A percentile compares a stretch with the other conserved stretches of the same genome.
These are phyloP conservation scores for Drosophila kanapiae DNA, from an alignment of 1,140 invertebrate species.

Conservation along the genomic window DNA sequence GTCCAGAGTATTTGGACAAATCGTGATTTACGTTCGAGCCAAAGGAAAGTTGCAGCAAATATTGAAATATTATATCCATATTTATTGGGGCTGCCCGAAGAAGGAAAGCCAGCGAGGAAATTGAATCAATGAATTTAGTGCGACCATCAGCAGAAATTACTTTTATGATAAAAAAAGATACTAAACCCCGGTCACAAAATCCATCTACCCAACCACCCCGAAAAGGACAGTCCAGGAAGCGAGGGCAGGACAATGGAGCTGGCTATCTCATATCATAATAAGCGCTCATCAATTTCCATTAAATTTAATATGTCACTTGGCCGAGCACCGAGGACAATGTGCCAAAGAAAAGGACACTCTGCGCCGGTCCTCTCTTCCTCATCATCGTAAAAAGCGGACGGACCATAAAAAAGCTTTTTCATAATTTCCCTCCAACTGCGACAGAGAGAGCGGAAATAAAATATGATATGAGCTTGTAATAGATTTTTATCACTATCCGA, in stretches of 20 bases:
- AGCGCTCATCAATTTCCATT: slow-evolving; percentile 84
- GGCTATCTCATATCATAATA: slow-evolving; percentile 83
- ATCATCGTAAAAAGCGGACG: slow-evolving; percentile 75
- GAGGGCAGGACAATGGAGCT: slow-evolving; percentile 42
- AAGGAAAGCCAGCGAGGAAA: slow-evolving; percentile 63
- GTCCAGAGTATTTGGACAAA: slow-evolving; percentile 44
- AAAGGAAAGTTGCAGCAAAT: slow-evolving; percentile 60
- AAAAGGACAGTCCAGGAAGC: slow-evolving; percentile 5
- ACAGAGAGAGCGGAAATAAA: slow-evolving; percentile 68
- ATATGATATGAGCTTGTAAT: slow-evolving; percentile 84
- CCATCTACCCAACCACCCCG: slow-evolving; percentile 44
- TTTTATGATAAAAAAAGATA: slow-evolving; percentile 80
- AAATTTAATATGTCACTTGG: slow-evolving; percentile 83
- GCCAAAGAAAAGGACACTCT: slow-evolving; percentile 20
- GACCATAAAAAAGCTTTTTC: slow-evolving; percentile 83
- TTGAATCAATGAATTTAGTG: slow-evolving; percentile 83
- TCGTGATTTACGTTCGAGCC: slow-evolving; percentile 63
- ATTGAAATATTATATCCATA: slow-evolving; percentile 84
- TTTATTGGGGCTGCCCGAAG: slow-evolving; percentile 54
- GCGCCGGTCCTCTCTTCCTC: slow-evolving; percentile 46
- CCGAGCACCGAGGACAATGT: slow-evolving; percentile 25
- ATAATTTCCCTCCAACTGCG: slow-evolving; percentile 67
- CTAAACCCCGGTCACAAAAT: slow-evolving; percentile 39
- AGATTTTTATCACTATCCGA: slow-evolving; percentile 80
- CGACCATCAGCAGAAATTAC: slow-evolving; percentile 79